Evolutionary conservation across 2,888 invertebrate species (phyloP), one percentile per base, ranked within the genome.

Genomic region (Nymphalis urticae): DNA sequence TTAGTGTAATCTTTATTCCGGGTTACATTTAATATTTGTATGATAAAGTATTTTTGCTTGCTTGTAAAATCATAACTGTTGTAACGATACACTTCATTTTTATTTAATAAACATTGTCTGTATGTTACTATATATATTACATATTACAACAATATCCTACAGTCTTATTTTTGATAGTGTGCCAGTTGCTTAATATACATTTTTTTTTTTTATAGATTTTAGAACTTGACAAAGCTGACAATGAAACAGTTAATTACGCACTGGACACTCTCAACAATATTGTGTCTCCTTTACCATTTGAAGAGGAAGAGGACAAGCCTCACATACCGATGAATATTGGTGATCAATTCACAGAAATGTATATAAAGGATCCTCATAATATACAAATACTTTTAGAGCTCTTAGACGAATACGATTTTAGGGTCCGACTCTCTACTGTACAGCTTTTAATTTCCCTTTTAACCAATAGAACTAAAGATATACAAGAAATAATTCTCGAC

Each of bases 341-440:
- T 1, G 97, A 97, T 82, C 97, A 98, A 81, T 99, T 99, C 86
- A 98, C 99, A 0, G 99, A 99, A 90, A 98, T 99, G 94, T 98
- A 98, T 85, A 96, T 98, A 48, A 99, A 99, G 86, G 96, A 96
- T 77, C 91, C 95, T 24, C 97, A 98, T 76, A 97, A 97, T 86
- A 95, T 98, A 13, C 94, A 95, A 60, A 86, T 97, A 32, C 93
- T 98, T 0, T 89, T 99, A 75, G 95, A 96, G 68, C 94, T 98
- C 70, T 89, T 99, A 60, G 98, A 98, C 85, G 99, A 99, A 84
- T 98, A 97, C 87, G 98, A 99, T 84, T 99, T 98, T 84, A 95
- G 97, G 83, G 97, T 99, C 0, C 94, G 99, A 72, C 95, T 98
- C 90, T 97, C 98, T 0, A 96, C 98, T 6, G 96, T 99, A 13